Conservation (phyloP, 2,888 invertebrate genomes). For the Eumerus sabulonum region DNA sequence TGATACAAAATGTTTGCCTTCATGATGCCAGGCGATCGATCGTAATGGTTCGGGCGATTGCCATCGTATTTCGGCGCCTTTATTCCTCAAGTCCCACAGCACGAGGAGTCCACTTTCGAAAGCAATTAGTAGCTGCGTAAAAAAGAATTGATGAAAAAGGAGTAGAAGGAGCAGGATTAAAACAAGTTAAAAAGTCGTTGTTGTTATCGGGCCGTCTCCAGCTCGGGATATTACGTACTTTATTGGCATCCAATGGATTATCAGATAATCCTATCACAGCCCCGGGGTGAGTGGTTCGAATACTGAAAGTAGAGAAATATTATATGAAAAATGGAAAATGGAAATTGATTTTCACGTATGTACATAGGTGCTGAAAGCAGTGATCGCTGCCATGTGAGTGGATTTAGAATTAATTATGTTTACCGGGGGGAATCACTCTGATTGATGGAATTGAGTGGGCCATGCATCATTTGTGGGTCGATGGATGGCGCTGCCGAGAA, state of each 20-base stretch:
- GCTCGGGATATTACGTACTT: slow-evolving; percentile 83
- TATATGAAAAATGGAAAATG: slow-evolving; percentile 64
- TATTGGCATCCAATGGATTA: slow-evolving; percentile 97
- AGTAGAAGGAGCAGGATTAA: no score
- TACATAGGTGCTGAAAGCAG: no score
- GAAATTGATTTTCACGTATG: slow-evolving; percentile 18
- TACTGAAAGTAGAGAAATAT: no score
- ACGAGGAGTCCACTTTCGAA: slow-evolving; percentile 97
- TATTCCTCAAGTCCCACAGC: slow-evolving; percentile 95
- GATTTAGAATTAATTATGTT: background rate
- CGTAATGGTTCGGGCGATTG: slow-evolving; percentile 87
- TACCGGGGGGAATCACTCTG: background rate
- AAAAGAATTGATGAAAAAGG: no score
- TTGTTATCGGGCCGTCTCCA: no score
- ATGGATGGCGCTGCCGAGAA: no score
- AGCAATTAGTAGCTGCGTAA: slow-evolving; percentile 92
- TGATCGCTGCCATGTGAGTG: no score
- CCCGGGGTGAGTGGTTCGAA: slow-evolving; percentile 97
- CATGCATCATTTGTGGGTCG: no score
- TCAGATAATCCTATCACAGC: slow-evolving; percentile 97
- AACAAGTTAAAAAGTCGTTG: no score
- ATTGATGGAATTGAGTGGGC: no score
- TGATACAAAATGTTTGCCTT: slow-evolving; percentile 98
- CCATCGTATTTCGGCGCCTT: slow-evolving; percentile 91
- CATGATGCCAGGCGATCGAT: slow-evolving; percentile 97